A percentile compares a stretch with the other conserved stretches of the same genome.
Evolutionary conservation across 2,888 invertebrate genomes (phyloP).

Genomic region (Helicoverpa assulta): DNA sequence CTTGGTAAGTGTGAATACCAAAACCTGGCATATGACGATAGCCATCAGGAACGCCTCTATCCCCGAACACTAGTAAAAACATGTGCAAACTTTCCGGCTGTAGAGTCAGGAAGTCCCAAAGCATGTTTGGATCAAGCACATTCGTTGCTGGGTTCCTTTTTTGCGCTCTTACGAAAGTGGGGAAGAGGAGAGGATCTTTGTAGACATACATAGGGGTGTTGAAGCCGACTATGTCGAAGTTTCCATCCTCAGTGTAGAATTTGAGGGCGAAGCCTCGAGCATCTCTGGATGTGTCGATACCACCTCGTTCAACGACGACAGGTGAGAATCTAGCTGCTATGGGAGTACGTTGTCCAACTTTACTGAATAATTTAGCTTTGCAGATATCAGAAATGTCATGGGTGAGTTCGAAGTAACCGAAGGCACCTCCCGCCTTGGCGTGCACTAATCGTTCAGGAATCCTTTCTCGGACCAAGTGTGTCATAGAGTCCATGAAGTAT

Average conservation of each 20-base stretch:
- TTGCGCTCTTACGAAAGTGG: slow-evolving; percentile 97
- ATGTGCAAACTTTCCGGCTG: slow-evolving; percentile 96
- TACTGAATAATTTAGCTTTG: slow-evolving; percentile 93
- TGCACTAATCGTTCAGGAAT: slow-evolving; percentile 98
- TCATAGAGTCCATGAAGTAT: slow-evolving; percentile 92
- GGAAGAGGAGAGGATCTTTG: slow-evolving; percentile 96
- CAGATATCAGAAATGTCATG: slow-evolving; percentile 94
- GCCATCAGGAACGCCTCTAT: slow-evolving; percentile 97
- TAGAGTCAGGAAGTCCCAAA: slow-evolving; percentile 97
- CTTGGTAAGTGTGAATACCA: slow-evolving; percentile 96
- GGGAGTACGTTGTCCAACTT: slow-evolving; percentile 94
- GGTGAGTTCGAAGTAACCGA: slow-evolving; percentile 95
- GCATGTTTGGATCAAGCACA: slow-evolving; percentile 95
- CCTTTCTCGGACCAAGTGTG: slow-evolving; percentile 95
- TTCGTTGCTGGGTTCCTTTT: slow-evolving; percentile 97
- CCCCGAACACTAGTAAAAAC: slow-evolving; percentile 94
- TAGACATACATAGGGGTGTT: slow-evolving; percentile 97
- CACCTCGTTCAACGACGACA: slow-evolving; percentile 95
- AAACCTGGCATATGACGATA: slow-evolving; percentile 97
- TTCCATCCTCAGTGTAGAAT: slow-evolving; percentile 96
- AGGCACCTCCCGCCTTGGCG: slow-evolving; percentile 97
- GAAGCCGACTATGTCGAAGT: slow-evolving; percentile 97
- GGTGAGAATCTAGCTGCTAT: slow-evolving; percentile 95
- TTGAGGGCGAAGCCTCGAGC: slow-evolving; percentile 97
- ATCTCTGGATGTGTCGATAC: slow-evolving; percentile 96